phyloP scores from a whole-genome alignment of 2,797 vertebrate genomes.

The Notolabrus celidotus region DNA sequence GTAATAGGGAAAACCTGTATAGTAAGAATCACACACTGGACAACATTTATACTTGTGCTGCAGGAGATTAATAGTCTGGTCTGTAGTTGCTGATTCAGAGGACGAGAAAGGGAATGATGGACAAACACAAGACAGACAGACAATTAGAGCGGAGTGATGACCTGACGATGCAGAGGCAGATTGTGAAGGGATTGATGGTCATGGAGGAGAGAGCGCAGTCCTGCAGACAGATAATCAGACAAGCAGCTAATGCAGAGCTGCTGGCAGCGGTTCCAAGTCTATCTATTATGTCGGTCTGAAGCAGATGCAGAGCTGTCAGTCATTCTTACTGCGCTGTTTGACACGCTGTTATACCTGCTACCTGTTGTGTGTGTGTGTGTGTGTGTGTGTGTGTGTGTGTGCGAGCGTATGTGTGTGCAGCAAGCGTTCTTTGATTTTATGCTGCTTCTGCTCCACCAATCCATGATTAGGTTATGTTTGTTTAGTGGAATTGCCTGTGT shows the following conservation, averaged over 20 bases:
- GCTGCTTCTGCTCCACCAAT: background rate
- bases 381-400: constrained; percentile 23
- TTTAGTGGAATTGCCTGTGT: constrained; percentile 43
- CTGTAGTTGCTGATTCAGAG: constrained; percentile 22
- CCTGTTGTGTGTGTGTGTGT: constrained; percentile 35
- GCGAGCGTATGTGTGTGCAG: constrained; percentile 8
- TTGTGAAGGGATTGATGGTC: constrained; percentile 58
- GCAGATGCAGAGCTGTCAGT: constrained; percentile 62
- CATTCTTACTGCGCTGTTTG: constrained; percentile 40
- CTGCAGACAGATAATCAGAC: constrained; percentile 62
- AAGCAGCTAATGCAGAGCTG: constrained; percentile 59
- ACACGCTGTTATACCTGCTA: constrained; percentile 36
- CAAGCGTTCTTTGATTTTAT: constrained; percentile 24
- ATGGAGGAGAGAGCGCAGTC: constrained; percentile 39
- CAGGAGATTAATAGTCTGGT: constrained; percentile 11
- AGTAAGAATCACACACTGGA: constrained; percentile 5
- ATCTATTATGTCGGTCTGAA: constrained; percentile 55
- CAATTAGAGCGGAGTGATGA: constrained; percentile 54
- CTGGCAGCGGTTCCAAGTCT: constrained; percentile 47
- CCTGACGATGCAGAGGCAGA: constrained; percentile 42
- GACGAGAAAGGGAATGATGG: constrained; percentile 27
- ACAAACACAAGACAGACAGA: constrained; percentile 38
- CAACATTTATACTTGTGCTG: constrained; percentile 1
- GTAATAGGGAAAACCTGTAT: background rate
- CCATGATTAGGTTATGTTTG: constrained; percentile 53